Conservation (phyloP, 2,797 vertebrate species). For the Furcifer pardalis region DNA sequence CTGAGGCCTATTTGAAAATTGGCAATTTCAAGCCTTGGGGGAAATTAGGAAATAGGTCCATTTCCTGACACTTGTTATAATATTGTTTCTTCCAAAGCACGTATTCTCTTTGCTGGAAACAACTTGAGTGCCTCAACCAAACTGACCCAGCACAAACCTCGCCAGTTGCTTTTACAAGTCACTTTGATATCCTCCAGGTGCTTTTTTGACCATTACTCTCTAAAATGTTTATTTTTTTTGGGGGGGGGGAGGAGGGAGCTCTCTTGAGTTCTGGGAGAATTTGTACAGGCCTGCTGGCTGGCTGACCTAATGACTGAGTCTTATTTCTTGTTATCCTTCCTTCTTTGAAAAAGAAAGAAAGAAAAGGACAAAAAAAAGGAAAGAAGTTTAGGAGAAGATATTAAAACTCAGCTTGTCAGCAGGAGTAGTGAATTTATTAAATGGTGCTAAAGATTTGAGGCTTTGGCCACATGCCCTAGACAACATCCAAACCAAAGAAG, state of each 20-base stretch:
- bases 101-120: conserved; percentile 51
- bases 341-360: conserved; percentile 32
- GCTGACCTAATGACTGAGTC: conserved; percentile 36
- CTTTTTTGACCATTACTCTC: conserved; percentile 43
- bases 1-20: too few species aligned
- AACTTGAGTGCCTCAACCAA: conserved; percentile 62
- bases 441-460: background rate
- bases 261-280: conserved; percentile 45
- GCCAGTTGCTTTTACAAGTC: conserved; percentile 67
- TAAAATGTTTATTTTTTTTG: conserved; percentile 55
- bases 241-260: conserved; percentile 17
- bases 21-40: too few species aligned
- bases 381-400: background rate
- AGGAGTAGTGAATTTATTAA: conserved; percentile 31
- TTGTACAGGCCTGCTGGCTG: conserved; percentile 34
- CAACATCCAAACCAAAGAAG: too few species aligned
- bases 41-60: too few species aligned
- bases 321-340: conserved; percentile 35
- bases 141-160: conserved; percentile 49
- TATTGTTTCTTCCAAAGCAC: background rate
- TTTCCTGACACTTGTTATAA: too few species aligned
- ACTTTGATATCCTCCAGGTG: conserved; percentile 46
- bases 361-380: too few species aligned
- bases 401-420: conserved; percentile 23
- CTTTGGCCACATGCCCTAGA: too few species aligned